Evolutionary conservation across 2,888 invertebrate species (phyloP).

Genomic region (Sericinus montela): DNA sequence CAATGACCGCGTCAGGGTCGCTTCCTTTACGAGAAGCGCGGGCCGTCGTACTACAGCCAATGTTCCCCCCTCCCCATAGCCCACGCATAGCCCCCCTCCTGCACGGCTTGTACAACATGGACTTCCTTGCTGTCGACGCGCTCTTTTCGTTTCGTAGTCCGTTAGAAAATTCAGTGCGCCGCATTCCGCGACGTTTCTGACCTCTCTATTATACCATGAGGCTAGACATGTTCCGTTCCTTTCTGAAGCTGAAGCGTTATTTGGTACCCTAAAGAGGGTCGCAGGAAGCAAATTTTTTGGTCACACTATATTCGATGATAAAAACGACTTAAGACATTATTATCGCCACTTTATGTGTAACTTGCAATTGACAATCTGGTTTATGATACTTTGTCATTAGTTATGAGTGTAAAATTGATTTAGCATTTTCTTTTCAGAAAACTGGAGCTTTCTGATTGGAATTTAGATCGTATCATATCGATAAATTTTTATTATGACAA

Average conservation of each 20-base stretch:
- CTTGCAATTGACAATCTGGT: too few relatives aligned
- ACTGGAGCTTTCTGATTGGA: too few relatives aligned
- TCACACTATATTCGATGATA: slow-evolving; percentile 25
- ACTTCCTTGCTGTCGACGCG: slow-evolving; percentile 53
- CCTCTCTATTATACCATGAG: slow-evolving; percentile 51
- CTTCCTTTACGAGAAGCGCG: slow-evolving; percentile 77
- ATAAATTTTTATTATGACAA: too few relatives aligned
- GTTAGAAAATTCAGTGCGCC: slow-evolving; percentile 77
- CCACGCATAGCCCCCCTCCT: slow-evolving; percentile 27
- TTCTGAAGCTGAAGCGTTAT: slow-evolving; percentile 21
- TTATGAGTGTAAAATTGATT: too few relatives aligned
- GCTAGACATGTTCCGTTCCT: slow-evolving; percentile 24
- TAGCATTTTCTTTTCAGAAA: too few relatives aligned
- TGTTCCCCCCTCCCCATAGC: slow-evolving; percentile 41
- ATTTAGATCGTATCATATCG: too few relatives aligned
- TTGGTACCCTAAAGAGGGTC: slow-evolving; percentile 30
- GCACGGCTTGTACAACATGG: slow-evolving; percentile 60
- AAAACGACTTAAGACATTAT: too few relatives aligned
- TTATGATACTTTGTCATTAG: too few relatives aligned
- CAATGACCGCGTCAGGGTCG: slow-evolving; percentile 79
- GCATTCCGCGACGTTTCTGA: slow-evolving; percentile 64
- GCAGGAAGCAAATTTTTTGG: slow-evolving; percentile 40
- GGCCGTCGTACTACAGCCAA: slow-evolving; percentile 73
- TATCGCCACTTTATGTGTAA: too few relatives aligned
- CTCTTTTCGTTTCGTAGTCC: slow-evolving; percentile 74